Base-by-base conservation (phyloP, 2,888 invertebrate genomes). In the Aquatica leii region DNA sequence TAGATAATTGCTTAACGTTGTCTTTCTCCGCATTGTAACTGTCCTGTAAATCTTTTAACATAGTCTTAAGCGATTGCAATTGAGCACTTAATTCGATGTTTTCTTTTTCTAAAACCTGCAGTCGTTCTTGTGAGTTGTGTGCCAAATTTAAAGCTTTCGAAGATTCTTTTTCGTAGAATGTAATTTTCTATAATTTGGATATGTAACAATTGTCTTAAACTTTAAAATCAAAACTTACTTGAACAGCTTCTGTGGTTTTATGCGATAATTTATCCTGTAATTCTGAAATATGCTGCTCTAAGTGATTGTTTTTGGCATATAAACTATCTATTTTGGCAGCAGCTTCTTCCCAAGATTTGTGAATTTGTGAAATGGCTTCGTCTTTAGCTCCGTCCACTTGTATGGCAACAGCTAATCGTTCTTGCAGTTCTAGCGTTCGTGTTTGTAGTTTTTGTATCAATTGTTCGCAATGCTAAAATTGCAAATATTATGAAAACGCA, bases 361-460 rank as follows among this genome's bases (percentile, higher is more conserved):
- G 86, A 41, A 91, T 85, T 72, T 87, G 88, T 2, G 82, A 74
- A 57, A 94, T 87, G 0, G 90, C 88, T 0, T 83, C 80, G 72
- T 93, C 93, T 76, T 94, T 94, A 0, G 89, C 86, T 58, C 87
- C 86, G 78, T 94, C 93, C 0, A 93, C 90, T 78, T 88, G 87
- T 3, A 93, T 78, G 0, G 93, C 93, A 0, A 93, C 92, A 0
- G 93, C 90, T 21, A 94, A 78, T 72, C 90, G 90, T 77, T 94
- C 91, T 77, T 93, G 91, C 71, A 91, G 88, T 70, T 93, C 92
- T 20, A 93, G 80, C 52, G 90, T 80, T 69, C 88, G 88, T 70
- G 86, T 86, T 76, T 94, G 93, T 1, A 93, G 80, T 53, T 89
- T 86, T 73, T 90, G 89, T 53, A 94, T 92, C 71, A 90, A 83